These are phyloP conservation scores for Smittia sp. DNA, from an alignment of 2,888 invertebrate species.

Conservation along the genomic window DNA sequence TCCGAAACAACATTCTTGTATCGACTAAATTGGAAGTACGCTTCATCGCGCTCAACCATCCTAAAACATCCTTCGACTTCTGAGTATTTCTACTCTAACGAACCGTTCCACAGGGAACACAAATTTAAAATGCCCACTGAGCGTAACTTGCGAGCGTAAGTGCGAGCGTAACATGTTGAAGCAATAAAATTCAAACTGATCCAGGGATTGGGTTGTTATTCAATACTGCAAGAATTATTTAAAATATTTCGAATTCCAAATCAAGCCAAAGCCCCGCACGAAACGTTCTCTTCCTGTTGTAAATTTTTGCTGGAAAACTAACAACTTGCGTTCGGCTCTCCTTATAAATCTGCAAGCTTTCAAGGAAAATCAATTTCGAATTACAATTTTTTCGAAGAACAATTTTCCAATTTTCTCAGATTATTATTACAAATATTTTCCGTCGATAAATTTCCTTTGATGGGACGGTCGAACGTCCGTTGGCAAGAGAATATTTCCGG, in stretches of 20 bases:
- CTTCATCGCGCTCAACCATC: conserved; percentile 6
- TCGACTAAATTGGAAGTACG: conserved; percentile 18
- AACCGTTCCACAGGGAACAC: conserved; percentile 25
- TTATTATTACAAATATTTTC: conserved; percentile 26
- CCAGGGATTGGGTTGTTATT: too few relatives aligned
- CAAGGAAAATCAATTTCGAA: too few relatives aligned
- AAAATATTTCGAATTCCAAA: too few relatives aligned
- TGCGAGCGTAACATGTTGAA: background rate
- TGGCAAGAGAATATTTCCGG: too few relatives aligned
- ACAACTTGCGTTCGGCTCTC: too few relatives aligned
- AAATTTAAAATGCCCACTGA: conserved; percentile 22
- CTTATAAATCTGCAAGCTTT: too few relatives aligned
- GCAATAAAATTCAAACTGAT: conserved; percentile 1
- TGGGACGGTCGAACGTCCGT: too few relatives aligned
- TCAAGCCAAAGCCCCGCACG: too few relatives aligned
- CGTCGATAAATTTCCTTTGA: conserved; percentile 29
- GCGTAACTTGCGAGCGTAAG: too few relatives aligned
- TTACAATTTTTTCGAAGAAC: background rate
- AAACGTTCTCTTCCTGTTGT: too few relatives aligned
- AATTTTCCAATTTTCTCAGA: conserved; percentile 15
- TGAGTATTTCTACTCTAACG: background rate
- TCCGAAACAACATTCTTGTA: conserved; percentile 1
- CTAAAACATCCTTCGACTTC: background rate
- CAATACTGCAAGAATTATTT: too few relatives aligned
- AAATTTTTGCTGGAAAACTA: too few relatives aligned